Evolutionary conservation across 2,797 vertebrate genomes (phyloP).

Genomic region (Chiloscyllium punctatum): DNA sequence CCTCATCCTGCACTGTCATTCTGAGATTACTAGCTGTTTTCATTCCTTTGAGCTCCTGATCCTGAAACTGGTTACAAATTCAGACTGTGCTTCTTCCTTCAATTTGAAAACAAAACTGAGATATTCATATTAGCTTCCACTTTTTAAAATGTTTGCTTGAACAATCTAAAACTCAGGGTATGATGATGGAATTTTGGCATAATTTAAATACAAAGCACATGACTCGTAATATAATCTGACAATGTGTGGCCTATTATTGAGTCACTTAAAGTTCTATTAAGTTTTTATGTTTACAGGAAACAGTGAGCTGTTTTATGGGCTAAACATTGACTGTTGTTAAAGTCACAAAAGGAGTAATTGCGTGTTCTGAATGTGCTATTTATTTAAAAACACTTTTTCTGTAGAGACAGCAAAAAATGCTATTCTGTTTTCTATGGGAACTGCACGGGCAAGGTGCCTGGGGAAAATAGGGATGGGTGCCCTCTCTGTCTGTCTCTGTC

Average conservation of each 20-base stretch:
- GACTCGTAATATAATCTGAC: neutral
- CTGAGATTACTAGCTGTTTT: neutral
- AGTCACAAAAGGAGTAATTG: conserved; percentile 28
- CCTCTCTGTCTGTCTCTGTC: neutral
- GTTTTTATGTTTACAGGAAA: conserved; percentile 17
- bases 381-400: neutral
- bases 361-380: conserved; percentile 12
- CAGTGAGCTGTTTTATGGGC: conserved; percentile 6
- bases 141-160: neutral
- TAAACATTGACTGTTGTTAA: conserved; percentile 19
- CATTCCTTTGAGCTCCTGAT: neutral
- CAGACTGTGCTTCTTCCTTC: neutral
- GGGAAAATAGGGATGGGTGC: neutral
- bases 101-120: neutral
- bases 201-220: conserved; percentile 8
- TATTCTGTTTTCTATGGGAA: neutral
- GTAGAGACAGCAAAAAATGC: conserved; percentile 10
- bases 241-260: conserved; percentile 8
- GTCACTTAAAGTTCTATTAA: conserved; percentile 33
- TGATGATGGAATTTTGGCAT: neutral
- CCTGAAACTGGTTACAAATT: neutral
- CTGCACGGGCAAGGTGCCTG: neutral
- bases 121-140: neutral
- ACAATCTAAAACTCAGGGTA: neutral
- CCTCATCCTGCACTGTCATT: neutral